Evolutionary conservation across 1,140 invertebrate species (phyloP).

Genomic region (Drosophila mojavensis): DNA sequence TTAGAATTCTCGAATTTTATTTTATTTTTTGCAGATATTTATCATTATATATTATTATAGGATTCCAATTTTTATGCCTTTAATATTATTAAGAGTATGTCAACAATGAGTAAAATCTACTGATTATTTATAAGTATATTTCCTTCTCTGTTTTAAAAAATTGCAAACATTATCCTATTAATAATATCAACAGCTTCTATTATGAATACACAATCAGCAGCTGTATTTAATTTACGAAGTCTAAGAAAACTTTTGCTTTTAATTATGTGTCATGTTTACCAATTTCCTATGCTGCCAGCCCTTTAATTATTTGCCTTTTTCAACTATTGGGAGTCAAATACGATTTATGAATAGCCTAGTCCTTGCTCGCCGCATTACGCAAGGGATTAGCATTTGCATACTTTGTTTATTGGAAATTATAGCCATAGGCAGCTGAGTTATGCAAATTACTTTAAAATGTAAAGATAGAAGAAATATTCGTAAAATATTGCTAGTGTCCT

Average conservation of each 20-base stretch:
- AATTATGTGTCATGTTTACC: not conserved
- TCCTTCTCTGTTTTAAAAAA: no score
- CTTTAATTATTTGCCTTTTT: not conserved
- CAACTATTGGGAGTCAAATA: not conserved
- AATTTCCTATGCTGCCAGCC: not conserved
- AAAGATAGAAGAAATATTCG: not conserved
- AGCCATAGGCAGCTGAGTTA: not conserved
- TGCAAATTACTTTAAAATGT: not conserved
- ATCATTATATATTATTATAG: no score
- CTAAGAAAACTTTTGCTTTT: not conserved
- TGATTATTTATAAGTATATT: no score
- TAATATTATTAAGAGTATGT: no score
- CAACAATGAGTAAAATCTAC: no score
- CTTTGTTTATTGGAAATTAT: not conserved
- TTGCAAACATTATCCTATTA: no score
- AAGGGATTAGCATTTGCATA: conserved; percentile 5
- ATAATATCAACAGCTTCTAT: not conserved
- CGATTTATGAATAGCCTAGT: not conserved
- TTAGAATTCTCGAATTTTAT: no score
- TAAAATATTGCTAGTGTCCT: no score
- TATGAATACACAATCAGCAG: not conserved
- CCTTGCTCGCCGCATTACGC: not conserved
- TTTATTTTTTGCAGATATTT: no score
- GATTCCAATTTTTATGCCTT: no score
- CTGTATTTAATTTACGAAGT: no score